Evolutionary conservation across 64 coral and sea anemone species (phyloP).

Genomic region (Stichodactyla mertensii): DNA sequence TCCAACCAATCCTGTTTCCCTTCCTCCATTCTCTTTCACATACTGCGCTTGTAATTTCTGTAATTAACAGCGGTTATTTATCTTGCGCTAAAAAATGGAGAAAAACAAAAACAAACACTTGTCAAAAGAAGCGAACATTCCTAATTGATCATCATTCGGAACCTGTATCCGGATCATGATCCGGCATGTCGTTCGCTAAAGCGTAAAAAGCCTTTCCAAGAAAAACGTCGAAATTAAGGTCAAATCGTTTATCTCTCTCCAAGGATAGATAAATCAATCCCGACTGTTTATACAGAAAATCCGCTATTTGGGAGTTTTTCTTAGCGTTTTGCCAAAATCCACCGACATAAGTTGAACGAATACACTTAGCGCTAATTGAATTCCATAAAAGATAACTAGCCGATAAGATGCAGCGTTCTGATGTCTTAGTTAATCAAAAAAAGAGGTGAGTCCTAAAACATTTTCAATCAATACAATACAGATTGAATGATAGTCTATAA

Average conservation of each 20-base stretch:
- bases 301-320: neutral
- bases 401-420: neutral
- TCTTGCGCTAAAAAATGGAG: neutral
- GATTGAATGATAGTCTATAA: neutral
- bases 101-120: neutral
- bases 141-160: neutral
- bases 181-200: neutral
- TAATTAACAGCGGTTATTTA: neutral
- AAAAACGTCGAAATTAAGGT: neutral
- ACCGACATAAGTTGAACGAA: neutral
- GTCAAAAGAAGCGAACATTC: neutral
- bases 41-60: neutral
- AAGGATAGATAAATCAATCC: neutral
- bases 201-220: neutral
- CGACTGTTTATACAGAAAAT: constrained; percentile 6
- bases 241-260: neutral
- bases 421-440: neutral
- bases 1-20: neutral
- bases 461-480: neutral
- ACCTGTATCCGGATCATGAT: neutral
- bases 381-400: neutral
- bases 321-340: constrained; percentile 7
- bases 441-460: neutral
- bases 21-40: neutral
- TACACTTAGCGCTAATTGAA: constrained; percentile 1